These are phyloP conservation scores for Hemicentrotus pulcherrimus DNA, from an alignment of 35 echinoderm and acorn worm species.

Conservation along the genomic window DNA sequence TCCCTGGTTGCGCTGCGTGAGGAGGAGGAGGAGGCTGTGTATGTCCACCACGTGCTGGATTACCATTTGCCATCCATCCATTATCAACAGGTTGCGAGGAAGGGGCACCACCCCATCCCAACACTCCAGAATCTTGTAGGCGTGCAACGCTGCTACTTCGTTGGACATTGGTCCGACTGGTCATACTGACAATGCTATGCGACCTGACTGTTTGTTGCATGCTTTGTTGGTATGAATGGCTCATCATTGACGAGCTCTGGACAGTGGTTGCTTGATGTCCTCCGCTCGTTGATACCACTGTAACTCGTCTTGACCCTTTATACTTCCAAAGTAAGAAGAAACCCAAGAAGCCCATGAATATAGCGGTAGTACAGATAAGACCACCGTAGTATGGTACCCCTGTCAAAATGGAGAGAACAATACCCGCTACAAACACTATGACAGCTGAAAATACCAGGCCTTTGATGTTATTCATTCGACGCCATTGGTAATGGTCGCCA, in stretches of 20 bases:
- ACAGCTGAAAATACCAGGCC: neutral
- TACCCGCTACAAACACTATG: neutral
- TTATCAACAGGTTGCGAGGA: neutral
- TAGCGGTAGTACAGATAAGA: neutral
- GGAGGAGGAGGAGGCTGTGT: neutral
- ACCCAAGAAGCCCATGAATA: neutral
- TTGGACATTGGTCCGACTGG: neutral
- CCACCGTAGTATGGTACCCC: neutral
- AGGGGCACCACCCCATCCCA: neutral
- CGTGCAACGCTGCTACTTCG: neutral
- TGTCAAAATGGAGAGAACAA: neutral
- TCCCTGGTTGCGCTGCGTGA: neutral
- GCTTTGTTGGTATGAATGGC: neutral
- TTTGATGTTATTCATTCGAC: neutral
- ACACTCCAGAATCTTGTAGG: neutral
- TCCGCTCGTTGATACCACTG: neutral
- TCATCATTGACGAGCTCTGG: neutral
- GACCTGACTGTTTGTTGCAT: neutral
- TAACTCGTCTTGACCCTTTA: neutral
- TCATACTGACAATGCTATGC: neutral
- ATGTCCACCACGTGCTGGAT: neutral
- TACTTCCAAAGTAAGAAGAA: neutral
- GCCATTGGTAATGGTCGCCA: neutral
- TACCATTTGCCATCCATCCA: neutral
- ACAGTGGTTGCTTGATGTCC: neutral